Evolutionary conservation across 2,888 invertebrate genomes (phyloP), one percentile per base, ranked within the genome.

Genomic region (Stenodema calcarata): DNA sequence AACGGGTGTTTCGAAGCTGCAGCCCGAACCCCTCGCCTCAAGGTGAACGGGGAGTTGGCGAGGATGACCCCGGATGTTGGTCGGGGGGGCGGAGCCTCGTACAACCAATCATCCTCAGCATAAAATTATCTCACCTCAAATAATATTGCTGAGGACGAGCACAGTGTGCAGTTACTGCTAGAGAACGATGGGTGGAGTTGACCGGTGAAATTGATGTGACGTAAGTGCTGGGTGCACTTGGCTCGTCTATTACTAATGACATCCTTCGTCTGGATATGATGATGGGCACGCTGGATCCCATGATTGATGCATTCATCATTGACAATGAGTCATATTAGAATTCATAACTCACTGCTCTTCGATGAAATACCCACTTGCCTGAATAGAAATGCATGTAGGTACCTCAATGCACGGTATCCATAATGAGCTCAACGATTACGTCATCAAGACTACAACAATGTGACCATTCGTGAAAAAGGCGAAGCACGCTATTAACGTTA

Each of bases 41-140:
- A 75, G 73, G 73, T 75, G 73, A 75, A 30, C 73, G 4, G 35
- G 35, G 62, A 62, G 62, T 62, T 62, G 41, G 35, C 73, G 18
- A 75, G 73, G 73, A 75, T 75, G 73, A 75, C 73, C 73, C 62
- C 73, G 73, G 73, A 75, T 75, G 73, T 41, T 75, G 73, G 16
- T 18, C 35, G 28, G 73, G 30, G 35, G 12, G 73, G 73, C 73
- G 73, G 73, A 41, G 73, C 73, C 41, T 75, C 16, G 11, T n/a
- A 14, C 73, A 75, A 75, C 73, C 73, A 75, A 75, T 75, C 73
- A 75, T 75, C 73, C 41, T 18, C 16, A 35, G 73, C 73, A 75
- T 75, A 75, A 28, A 30, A 75, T 75, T 75, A 75, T 75, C 28
- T 18, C 12, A 62, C 30, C 35, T 75, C 73, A 75, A 30, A 75